Percentiles rank a stretch among this genome's conserved stretches.
These are phyloP conservation scores for Otolemur garnettii DNA, from an alignment of 2,113 vertebrate species.

Conservation along the genomic window DNA sequence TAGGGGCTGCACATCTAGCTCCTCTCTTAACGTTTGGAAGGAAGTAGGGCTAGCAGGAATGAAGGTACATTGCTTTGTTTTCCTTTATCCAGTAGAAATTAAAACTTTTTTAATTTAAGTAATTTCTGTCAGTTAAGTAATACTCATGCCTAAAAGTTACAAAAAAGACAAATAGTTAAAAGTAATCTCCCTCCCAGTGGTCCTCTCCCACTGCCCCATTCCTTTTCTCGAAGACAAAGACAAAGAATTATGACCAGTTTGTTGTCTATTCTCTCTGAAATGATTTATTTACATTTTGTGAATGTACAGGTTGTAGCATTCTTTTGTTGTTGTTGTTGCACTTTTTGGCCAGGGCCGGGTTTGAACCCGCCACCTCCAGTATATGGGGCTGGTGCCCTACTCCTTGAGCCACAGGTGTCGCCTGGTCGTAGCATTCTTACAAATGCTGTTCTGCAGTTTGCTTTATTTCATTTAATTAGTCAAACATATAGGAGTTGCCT, in stretches of 20 bases:
- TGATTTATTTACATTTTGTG: neutral
- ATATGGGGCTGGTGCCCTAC: too few species aligned
- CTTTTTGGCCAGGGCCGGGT: too few species aligned
- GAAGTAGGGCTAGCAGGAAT: neutral
- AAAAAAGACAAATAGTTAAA: neutral
- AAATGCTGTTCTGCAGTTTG: neutral
- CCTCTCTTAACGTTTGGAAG: neutral
- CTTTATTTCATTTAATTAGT: neutral
- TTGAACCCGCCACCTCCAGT: too few species aligned
- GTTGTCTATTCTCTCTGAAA: neutral
- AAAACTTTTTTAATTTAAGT: constrained; percentile 1
- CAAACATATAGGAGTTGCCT: neutral
- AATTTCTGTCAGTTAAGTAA: neutral
- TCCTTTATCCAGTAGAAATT: neutral
- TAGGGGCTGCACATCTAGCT: neutral
- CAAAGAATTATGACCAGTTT: neutral
- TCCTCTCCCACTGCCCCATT: neutral
- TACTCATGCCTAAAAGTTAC: neutral
- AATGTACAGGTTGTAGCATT: neutral
- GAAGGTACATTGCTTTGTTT: neutral
- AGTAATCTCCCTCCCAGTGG: neutral
- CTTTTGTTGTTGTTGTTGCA: neutral
- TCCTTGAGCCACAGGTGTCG: too few species aligned
- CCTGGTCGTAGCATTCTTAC: neutral
- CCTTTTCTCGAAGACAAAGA: neutral